Conservation (phyloP, 2,797 vertebrate species). For the Aphelocoma californica region DNA sequence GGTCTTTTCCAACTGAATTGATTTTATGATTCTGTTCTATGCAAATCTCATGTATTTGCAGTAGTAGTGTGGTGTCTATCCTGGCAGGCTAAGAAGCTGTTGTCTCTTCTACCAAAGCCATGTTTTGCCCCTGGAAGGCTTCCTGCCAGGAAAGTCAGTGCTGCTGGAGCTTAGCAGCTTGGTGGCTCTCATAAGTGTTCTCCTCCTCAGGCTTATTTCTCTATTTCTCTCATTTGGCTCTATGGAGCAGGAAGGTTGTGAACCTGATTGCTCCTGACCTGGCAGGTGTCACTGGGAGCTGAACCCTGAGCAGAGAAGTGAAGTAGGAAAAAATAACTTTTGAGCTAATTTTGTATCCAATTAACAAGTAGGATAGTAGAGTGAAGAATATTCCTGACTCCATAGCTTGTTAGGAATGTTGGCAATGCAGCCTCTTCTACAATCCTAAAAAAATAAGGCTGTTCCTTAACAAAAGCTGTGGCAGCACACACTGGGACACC, state of each 20-base stretch:
- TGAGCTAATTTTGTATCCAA: background rate
- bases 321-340: background rate
- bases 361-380: background rate
- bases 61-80: background rate
- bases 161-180: background rate
- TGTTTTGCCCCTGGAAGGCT: background rate
- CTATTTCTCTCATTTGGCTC: background rate
- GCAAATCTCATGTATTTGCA: background rate
- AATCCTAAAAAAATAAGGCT: background rate
- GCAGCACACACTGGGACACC: background rate
- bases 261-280: background rate
- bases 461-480: background rate
- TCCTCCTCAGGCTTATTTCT: background rate
- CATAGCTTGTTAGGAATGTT: background rate
- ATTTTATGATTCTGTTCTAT: background rate
- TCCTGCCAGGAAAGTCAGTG: background rate
- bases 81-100: background rate
- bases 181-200: background rate
- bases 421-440: background rate
- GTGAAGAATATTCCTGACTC: background rate
- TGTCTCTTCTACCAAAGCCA: background rate
- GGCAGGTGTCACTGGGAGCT: background rate
- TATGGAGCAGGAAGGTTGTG: background rate
- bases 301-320: background rate
- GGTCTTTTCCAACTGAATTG: background rate